Base-by-base conservation (phyloP, 2,113 vertebrate genomes). In the Cephalophus harveyi region DNA sequence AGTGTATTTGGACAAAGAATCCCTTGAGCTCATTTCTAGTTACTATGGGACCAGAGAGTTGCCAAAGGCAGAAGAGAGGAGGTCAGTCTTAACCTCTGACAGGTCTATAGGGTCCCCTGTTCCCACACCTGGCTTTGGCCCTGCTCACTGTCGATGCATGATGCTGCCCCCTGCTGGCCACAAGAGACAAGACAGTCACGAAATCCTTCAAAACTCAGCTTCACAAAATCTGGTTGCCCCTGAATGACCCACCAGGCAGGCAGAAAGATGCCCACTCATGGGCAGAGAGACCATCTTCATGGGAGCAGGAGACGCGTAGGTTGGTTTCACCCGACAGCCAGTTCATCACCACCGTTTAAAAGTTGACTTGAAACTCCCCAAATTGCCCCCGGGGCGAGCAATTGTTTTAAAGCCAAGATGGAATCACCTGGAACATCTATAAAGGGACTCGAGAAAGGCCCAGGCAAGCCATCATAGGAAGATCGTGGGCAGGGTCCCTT, bases 401-500 rank as follows among this genome's bases (percentile, higher is more conserved):
- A 62, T 95, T 62, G 14, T 90, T 84, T 71, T 54, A 87, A 96
- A 71, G 36, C 71, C 71, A 76, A 43, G 82, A 87, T 11, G 23
- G 93, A 62, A 28, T 48, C 12, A 19, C 95, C 95, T 43, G 23
- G 94, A 97, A 97, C 89, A 79, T 52, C 97, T 90, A 95, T 97
- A 97, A 97, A 97, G 96, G 96, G 97, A 97, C 46, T 64, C 16
- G 43, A 17, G 89, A 36, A n/a, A 78, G 62, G 48, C 89, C 85
- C 96, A 96, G 81, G 67, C 55, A 21, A 92, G 48, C 46, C 1
- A 28, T 89, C 50, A 33, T 3, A 0, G 9, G 74, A 52, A 13
- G 28, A 36, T 59, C 30, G 1, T 1, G 78, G 14, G 40, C 6
- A 0, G 50, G 14, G 11, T 59, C 10, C 28, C 74, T 50, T 23